Base-by-base conservation (phyloP, 2,797 vertebrate species). In the Rhinatrema bivittatum region DNA sequence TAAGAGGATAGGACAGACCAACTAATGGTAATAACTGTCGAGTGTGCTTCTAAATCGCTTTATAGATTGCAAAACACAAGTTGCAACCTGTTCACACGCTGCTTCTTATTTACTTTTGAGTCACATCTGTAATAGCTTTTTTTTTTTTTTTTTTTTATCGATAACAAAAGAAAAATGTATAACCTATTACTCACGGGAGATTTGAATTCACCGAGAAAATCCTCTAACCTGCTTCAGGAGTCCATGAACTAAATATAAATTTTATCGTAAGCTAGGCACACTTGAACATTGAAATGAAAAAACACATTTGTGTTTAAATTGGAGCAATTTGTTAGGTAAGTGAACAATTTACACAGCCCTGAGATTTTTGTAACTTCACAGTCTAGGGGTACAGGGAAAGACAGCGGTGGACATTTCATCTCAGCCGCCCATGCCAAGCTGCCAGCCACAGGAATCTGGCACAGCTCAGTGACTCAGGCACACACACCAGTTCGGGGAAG, bases 401-500 rank as follows among this genome's bases (percentile, higher is more conserved):
- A 42, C 36, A 55, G 24, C 21, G 49, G 57, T 65, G 46, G 42
- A 45, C 46, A 49, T 32, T 46, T 37, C 33, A 38, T 56, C 51
- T 50, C 22, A 17, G 36, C 57, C 32, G 48, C 20, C 25, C 42
- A 49, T 60, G 64, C 62, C 50, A 53, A 20, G 45, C 14, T 16
- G 41, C 42, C 30, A 27, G 68, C 66, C 56, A 15, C 70, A 78
- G 57, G 67, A 44, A 72, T 70, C 57, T 48, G 37, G 25, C 53
- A 66, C 32, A 14, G 53, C 64, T 27, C 29, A 28, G 46, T 0
- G 0, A 30, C 44, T 50, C 29, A 5, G 25, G 36, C 59, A 50
- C 17, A 26, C 59, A 50, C 17, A 26, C 36, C 41, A 27, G 6
- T 14, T 36, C 17, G 39, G 23, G 42, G 35, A 13, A 5, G 53